A percentile compares a stretch with the other conserved stretches of the same genome.
Conservation (phyloP, 64 coral and sea anemone species). For the Acropora yongei region DNA sequence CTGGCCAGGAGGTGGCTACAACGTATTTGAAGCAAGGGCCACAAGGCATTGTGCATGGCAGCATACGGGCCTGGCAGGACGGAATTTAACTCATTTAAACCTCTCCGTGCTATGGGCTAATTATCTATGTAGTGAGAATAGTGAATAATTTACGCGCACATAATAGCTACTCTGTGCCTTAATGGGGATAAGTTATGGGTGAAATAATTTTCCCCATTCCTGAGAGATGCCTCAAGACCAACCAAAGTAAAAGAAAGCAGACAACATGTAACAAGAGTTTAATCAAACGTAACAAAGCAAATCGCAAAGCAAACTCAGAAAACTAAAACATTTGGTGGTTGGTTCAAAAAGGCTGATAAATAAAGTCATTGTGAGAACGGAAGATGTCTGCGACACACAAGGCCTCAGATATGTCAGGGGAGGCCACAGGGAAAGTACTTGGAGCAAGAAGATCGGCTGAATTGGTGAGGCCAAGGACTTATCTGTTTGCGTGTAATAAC, state of each 20-base stretch:
- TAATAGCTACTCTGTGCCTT: too few relatives aligned
- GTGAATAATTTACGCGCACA: too few relatives aligned
- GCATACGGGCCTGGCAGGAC: neutral
- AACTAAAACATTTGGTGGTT: neutral
- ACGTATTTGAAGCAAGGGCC: neutral
- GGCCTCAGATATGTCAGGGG: neutral
- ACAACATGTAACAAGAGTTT: neutral
- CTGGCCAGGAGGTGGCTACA: neutral
- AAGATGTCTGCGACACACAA: conserved; percentile 1
- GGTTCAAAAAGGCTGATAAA: neutral
- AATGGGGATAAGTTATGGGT: too few relatives aligned
- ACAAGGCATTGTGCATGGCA: too few relatives aligned
- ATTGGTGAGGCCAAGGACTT: conserved; percentile 12
- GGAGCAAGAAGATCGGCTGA: neutral
- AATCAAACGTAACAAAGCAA: neutral
- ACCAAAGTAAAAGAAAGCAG: too few relatives aligned
- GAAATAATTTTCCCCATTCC: too few relatives aligned
- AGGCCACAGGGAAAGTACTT: neutral
- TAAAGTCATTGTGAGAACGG: neutral
- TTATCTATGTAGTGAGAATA: neutral
- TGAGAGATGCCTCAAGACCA: too few relatives aligned
- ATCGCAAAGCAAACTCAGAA: neutral
- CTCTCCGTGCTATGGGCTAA: neutral
- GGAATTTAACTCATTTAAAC: neutral
- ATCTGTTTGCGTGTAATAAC: neutral